These are phyloP conservation scores for Halichoerus grypus DNA, from an alignment of 2,113 vertebrate genomes.

Conservation along the genomic window DNA sequence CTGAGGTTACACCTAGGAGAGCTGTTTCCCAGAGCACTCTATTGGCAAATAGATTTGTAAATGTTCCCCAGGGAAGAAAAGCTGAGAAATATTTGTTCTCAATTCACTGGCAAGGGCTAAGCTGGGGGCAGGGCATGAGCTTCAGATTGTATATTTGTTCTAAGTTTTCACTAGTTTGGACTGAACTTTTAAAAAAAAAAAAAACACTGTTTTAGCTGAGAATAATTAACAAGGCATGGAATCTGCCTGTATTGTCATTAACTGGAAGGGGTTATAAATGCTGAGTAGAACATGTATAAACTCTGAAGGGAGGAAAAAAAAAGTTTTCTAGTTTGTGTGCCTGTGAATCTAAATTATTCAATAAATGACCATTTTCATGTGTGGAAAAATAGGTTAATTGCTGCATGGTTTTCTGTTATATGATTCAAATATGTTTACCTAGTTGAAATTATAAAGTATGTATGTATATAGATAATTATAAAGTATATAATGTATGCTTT, in stretches of 20 bases:
- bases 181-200: not conserved
- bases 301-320: not conserved
- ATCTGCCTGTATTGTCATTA: not conserved
- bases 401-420: not conserved
- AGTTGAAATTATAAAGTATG: not conserved
- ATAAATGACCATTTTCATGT: not conserved
- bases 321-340: not conserved
- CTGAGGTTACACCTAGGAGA: not conserved
- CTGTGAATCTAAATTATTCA: not conserved
- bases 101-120: not conserved
- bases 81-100: not conserved
- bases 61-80: not conserved
- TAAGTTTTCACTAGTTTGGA: not conserved
- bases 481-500: not conserved
- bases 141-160: not conserved
- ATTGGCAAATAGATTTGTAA: not conserved
- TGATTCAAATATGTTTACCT: not conserved
- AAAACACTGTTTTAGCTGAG: not conserved
- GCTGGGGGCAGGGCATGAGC: not conserved
- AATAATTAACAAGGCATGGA: not conserved
- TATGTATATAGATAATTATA: not conserved
- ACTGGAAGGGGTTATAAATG: not conserved
- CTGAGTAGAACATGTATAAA: not conserved
- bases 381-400: not conserved
- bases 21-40: not conserved